Percentiles rank a stretch among this genome's conserved stretches.
Evolutionary conservation across 1,140 invertebrate species (phyloP).

Genomic region (Monomorium pharaonis): DNA sequence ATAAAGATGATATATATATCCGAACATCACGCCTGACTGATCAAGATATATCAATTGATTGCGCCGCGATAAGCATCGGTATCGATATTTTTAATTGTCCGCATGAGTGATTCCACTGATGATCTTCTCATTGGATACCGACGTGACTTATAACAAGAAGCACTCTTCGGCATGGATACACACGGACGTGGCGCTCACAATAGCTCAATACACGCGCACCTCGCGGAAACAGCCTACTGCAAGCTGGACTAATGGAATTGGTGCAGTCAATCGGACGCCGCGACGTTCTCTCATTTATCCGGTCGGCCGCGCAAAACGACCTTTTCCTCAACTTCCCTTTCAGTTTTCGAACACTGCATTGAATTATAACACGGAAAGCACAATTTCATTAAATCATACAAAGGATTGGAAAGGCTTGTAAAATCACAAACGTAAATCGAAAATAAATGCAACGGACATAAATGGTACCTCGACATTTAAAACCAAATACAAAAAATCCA

Average conservation of each 20-base stretch:
- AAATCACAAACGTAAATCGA: neutral
- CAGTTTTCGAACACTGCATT: conserved; percentile 13
- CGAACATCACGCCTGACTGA: conserved; percentile 11
- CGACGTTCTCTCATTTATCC: conserved; percentile 46
- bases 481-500: neutral
- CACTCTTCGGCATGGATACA: conserved; percentile 4
- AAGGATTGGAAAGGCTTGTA: neutral
- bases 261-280: conserved; percentile 48
- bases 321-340: conserved; percentile 12
- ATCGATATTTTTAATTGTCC: conserved; percentile 67
- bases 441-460: neutral
- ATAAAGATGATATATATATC: conserved; percentile 8
- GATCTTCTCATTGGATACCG: conserved; percentile 42
- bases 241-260: conserved; percentile 52
- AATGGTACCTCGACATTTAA: neutral
- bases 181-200: conserved; percentile 9
- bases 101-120: conserved; percentile 50
- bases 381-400: conserved; percentile 6
- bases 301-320: neutral
- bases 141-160: conserved; percentile 57
- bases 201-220: conserved; percentile 15
- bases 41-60: conserved; percentile 40
- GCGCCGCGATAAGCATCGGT: conserved; percentile 55
- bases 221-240: conserved; percentile 29
- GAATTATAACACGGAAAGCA: neutral